These are phyloP conservation scores for Pseudococcus viburni DNA, from an alignment of 2,888 invertebrate species.

Conservation along the genomic window DNA sequence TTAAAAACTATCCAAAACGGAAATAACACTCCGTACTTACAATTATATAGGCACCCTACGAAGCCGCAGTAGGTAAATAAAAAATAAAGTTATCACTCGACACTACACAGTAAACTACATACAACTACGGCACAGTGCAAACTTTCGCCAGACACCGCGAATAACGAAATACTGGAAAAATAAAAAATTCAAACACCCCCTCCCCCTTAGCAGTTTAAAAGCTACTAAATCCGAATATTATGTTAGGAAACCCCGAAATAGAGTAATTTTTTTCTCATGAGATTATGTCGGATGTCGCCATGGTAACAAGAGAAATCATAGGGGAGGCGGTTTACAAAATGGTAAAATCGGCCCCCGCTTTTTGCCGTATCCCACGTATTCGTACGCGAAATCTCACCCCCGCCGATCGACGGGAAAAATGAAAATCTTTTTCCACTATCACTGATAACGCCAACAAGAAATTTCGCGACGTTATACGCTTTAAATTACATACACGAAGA, in stretches of 20 bases:
- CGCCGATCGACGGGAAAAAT: slow-evolving; percentile 11
- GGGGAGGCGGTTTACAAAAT: slow-evolving; percentile 45
- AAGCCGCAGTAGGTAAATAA: not conserved
- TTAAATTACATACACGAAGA: slow-evolving; percentile 29
- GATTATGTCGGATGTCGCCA: slow-evolving; percentile 58
- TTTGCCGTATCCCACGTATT: not conserved
- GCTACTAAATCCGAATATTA: slow-evolving; percentile 50
- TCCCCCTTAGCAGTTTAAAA: slow-evolving; percentile 14
- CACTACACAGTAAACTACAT: slow-evolving; percentile 25
- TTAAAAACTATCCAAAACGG: not conserved
- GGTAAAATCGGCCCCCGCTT: slow-evolving; percentile 41
- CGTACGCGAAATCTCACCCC: slow-evolving; percentile 16
- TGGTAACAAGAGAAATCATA: slow-evolving; percentile 49
- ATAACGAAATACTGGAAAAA: slow-evolving; percentile 33
- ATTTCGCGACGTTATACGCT: slow-evolving; percentile 1
- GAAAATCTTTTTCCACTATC: slow-evolving; percentile 48
- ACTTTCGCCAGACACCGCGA: slow-evolving; percentile 19
- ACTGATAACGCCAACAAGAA: slow-evolving; percentile 42
- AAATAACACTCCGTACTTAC: not conserved
- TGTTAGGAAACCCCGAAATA: slow-evolving; percentile 58
- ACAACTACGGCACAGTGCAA: slow-evolving; percentile 22
- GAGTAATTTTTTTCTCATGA: slow-evolving; percentile 56
- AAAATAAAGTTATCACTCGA: not conserved
- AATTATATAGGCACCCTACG: slow-evolving; percentile 4
- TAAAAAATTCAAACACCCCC: slow-evolving; percentile 29